A percentile compares a stretch with the other conserved stretches of the same genome.
Conservation (phyloP, 2,797 vertebrate genomes). For the Oreonectes daqikongensis region DNA sequence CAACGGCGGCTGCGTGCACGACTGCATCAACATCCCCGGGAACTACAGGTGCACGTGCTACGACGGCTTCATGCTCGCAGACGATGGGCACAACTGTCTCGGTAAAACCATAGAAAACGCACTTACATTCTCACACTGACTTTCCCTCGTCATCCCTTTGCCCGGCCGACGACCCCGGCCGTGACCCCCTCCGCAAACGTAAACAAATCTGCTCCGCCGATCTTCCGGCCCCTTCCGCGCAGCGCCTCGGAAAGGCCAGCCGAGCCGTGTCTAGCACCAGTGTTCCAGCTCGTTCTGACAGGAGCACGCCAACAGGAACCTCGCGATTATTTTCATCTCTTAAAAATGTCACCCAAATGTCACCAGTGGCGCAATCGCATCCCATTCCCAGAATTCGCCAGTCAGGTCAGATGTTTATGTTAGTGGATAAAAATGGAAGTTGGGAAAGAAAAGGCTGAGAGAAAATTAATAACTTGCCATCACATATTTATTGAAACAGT, state of each 20-base stretch:
- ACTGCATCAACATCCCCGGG: slow-evolving; percentile 97
- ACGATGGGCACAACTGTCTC: slow-evolving; percentile 95
- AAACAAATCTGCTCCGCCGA: slow-evolving; percentile 55
- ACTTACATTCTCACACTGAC: slow-evolving; percentile 1
- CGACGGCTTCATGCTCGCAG: slow-evolving; percentile 95
- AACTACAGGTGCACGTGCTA: slow-evolving; percentile 98
- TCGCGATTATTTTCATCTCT: slow-evolving; percentile 53
- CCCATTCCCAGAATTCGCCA: slow-evolving; percentile 58
- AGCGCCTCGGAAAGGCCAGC: slow-evolving; percentile 48
- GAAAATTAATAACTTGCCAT: slow-evolving; percentile 57
- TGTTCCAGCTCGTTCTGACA: slow-evolving; percentile 42
- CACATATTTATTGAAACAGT: slow-evolving; percentile 59
- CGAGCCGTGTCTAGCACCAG: slow-evolving; percentile 34
- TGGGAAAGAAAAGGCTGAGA: slow-evolving; percentile 48
- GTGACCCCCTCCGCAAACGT: slow-evolving; percentile 50
- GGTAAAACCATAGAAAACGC: slow-evolving; percentile 75
- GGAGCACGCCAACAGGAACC: slow-evolving; percentile 44
- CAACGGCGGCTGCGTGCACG: slow-evolving; percentile 95
- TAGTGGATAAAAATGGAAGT: slow-evolving; percentile 52
- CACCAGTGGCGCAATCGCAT: slow-evolving; percentile 49
- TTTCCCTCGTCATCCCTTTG: slow-evolving; percentile 43
- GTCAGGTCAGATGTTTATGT: slow-evolving; percentile 57
- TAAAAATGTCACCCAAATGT: slow-evolving; percentile 60
- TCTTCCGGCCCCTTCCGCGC: slow-evolving; percentile 11
- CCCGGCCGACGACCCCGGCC: slow-evolving; percentile 41